Evolutionary conservation across 2,113 vertebrate genomes (phyloP), one percentile per base, ranked within the genome.

Genomic region (Balaeniceps rex): DNA sequence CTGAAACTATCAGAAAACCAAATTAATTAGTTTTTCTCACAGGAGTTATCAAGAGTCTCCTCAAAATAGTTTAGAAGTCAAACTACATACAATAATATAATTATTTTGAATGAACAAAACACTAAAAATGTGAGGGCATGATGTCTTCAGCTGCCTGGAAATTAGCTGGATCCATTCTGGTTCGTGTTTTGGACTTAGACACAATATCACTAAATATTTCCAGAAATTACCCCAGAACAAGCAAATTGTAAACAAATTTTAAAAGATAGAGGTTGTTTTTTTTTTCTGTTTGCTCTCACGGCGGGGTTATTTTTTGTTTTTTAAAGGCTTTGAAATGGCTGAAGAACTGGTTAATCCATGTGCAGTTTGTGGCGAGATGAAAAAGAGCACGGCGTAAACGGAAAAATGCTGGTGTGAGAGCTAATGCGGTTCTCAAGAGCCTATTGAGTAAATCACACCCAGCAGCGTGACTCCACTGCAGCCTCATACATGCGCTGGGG

Each of bases 21-120:
- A 91, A 94, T 92, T 94, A 79, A 54, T 74, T 70, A 24, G 3
- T 66, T 90, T 38, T 86, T 70, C 52, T 83, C 55, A 60, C 28
- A 68, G n/a, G 54, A 86, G 79, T 70, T 82, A 71, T 29, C 63
- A 74, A 47, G 46, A 34, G 19, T 52, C 31, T 92, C 60, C 61
- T 83, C 80, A 81, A 76, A 94, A 38, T 85, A 63, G 22, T 91
- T 93, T 79, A 75, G 46, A 88, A 97, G 58, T 92, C 69, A 92
- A 94, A 71, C 15, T 68, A 15, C 22, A 31, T 79, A 31, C 29
- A 52, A 64, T 68, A 65, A 57, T 60, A 14, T 49, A 42, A 87
- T 87, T 87, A 61, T 72, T 96, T 69, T 90, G 29, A 19, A 54
- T 55, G 13, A 87, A 42, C 7, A 82, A 81, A 94, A 33, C 42